These are phyloP conservation scores for Bombus consobrinus DNA, from an alignment of 1,140 invertebrate species.

Conservation along the genomic window DNA sequence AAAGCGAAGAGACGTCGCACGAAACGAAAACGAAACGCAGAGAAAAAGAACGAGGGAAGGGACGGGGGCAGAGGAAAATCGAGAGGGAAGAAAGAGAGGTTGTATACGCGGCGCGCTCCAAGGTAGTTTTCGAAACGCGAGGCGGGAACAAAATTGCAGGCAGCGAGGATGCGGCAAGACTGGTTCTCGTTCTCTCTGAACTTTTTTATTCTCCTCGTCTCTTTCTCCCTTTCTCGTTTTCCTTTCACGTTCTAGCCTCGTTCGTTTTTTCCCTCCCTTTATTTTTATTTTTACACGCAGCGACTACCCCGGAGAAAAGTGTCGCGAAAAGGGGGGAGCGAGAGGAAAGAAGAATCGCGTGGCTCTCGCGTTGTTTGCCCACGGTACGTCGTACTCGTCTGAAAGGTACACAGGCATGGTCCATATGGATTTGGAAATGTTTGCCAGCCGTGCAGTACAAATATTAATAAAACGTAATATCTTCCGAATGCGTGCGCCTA, in stretches of 20 bases:
- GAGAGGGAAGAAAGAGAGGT: conserved; percentile 12
- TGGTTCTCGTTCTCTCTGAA: conserved; percentile 13
- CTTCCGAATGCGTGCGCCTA: conserved; percentile 55
- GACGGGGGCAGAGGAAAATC: not conserved
- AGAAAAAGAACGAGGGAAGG: not conserved
- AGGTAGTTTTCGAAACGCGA: conserved; percentile 65
- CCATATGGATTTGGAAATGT: conserved; percentile 64
- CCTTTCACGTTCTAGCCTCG: too few species aligned
- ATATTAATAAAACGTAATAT: conserved; percentile 74
- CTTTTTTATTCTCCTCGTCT: not conserved
- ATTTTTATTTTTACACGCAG: conserved; percentile 21
- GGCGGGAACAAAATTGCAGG: conserved; percentile 58
- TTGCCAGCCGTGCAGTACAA: conserved; percentile 59
- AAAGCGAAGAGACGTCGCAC: not conserved
- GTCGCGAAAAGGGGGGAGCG: conserved; percentile 21
- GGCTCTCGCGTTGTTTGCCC: conserved; percentile 49
- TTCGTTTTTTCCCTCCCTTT: not conserved
- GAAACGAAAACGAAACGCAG: conserved; percentile 20
- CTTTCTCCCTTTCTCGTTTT: not conserved
- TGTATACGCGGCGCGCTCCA: conserved; percentile 5
- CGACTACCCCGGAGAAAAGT: conserved; percentile 38
- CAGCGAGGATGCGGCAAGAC: conserved; percentile 37
- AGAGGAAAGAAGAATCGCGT: conserved; percentile 51
- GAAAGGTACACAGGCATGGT: conserved; percentile 46
- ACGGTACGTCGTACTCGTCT: conserved; percentile 34